phyloP scores from a whole-genome alignment of 2,113 vertebrate genomes.

The Emydura subglobosa region DNA sequence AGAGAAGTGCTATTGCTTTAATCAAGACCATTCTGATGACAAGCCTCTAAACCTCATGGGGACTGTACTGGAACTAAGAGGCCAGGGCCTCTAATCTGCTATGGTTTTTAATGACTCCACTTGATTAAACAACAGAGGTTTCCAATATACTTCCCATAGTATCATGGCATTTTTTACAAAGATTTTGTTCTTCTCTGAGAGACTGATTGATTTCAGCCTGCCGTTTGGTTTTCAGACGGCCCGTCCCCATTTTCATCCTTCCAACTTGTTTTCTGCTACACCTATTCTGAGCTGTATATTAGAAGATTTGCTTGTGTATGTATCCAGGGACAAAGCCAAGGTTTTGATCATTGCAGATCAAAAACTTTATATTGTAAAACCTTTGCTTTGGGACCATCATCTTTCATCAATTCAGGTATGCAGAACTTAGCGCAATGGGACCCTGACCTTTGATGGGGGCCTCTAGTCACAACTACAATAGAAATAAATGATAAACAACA shows the following conservation, averaged over 20 bases:
- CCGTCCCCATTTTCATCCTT: neutral
- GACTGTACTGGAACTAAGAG: slow-evolving; percentile 51
- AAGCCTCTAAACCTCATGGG: slow-evolving; percentile 63
- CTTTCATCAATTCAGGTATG: neutral
- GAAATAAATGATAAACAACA: neutral
- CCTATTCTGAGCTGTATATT: neutral
- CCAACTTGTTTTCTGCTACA: neutral
- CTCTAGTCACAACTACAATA: neutral
- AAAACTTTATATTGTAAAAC: neutral
- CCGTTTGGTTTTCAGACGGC: neutral
- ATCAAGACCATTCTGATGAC: slow-evolving; percentile 77
- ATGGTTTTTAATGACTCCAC: slow-evolving; percentile 46
- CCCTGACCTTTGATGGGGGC: neutral
- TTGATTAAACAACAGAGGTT: slow-evolving; percentile 33
- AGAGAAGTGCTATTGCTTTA: slow-evolving; percentile 72
- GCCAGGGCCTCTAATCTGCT: neutral
- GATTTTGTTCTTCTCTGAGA: neutral
- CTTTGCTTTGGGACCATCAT: too few species aligned
- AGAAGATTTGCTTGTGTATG: rapidly evolving
- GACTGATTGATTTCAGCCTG: neutral
- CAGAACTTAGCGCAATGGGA: neutral
- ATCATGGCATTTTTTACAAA: neutral
- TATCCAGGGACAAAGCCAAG: neutral
- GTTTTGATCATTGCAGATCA: neutral
- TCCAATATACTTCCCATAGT: slow-evolving; percentile 39